Percentiles rank a stretch among this genome's conserved stretches.
phyloP scores from a whole-genome alignment of 1,140 invertebrate species.

The Harlomillsia oculata region DNA sequence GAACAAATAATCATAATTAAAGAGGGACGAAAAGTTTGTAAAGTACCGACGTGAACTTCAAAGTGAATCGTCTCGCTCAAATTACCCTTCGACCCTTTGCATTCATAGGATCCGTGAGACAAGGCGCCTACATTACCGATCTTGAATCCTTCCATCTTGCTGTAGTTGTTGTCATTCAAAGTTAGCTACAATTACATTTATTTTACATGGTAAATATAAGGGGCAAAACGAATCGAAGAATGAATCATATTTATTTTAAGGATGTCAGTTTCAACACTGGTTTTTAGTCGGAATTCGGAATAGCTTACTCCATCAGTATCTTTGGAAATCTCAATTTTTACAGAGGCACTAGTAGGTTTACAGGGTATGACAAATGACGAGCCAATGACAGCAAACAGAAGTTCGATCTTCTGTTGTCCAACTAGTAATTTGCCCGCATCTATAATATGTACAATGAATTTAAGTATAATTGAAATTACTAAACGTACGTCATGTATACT shows the following conservation, averaged over 20 bases:
- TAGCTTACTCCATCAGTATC: background rate
- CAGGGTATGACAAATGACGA: background rate
- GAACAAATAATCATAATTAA: background rate
- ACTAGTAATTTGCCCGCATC: background rate
- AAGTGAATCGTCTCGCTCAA: background rate
- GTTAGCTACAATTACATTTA: background rate
- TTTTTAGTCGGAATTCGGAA: background rate
- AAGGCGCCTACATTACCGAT: background rate
- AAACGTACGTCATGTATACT: too few relatives aligned
- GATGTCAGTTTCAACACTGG: too few relatives aligned
- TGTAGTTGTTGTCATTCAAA: background rate
- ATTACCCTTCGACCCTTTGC: background rate
- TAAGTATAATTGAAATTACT: too few relatives aligned
- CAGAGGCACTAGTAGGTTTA: conserved; percentile 2
- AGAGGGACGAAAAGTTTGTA: background rate
- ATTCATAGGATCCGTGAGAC: background rate
- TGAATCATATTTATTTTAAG: background rate
- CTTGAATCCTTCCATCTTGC: background rate
- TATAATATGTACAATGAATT: background rate
- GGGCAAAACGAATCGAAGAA: background rate
- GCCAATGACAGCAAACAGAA: background rate
- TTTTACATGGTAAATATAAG: background rate
- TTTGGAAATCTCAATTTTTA: background rate
- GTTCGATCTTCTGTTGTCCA: too few relatives aligned
- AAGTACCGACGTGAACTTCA: background rate